phyloP scores from a whole-genome alignment of 2,113 vertebrate genomes.

The Sylvilagus bachmani region DNA sequence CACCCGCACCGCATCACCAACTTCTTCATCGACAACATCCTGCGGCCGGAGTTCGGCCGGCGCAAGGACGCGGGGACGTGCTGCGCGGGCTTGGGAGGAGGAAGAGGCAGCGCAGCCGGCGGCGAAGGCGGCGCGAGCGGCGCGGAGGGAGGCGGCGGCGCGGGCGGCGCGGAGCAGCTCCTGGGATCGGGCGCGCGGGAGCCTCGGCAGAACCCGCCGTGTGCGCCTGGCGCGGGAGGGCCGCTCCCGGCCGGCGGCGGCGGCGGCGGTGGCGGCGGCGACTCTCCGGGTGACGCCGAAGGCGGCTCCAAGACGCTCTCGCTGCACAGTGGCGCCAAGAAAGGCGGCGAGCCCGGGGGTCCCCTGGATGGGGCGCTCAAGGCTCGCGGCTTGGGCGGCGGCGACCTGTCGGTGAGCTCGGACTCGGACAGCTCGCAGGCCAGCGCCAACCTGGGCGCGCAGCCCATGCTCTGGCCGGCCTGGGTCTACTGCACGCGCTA shows the following conservation, averaged over 20 bases:
- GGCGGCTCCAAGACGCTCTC: constrained; percentile 91
- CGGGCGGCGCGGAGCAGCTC: constrained; percentile 81
- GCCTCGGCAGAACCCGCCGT: constrained; percentile 86
- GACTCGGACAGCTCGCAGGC: constrained; percentile 98
- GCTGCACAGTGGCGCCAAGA: constrained; percentile 89
- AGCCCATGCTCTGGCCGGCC: constrained; percentile 98
- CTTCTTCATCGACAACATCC: constrained; percentile 98
- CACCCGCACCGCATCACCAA: constrained; percentile 96
- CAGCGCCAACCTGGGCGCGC: constrained; percentile 89
- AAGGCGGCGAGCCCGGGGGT: constrained; percentile 87
- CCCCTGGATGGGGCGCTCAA: constrained; percentile 92
- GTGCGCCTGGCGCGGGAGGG: constrained; percentile 88
- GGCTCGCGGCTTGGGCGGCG: constrained; percentile 90
- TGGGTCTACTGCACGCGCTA: constrained; percentile 99
- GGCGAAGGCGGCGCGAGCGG: constrained; percentile 80
- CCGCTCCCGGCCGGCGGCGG: constrained; percentile 69
- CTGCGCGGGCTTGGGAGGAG: constrained; percentile 58
- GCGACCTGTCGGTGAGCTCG: constrained; percentile 96
- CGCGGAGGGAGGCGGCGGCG: constrained; percentile 70
- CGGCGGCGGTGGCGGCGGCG: constrained; percentile 52
- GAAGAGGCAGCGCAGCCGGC: constrained; percentile 89
- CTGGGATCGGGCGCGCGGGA: constrained; percentile 84
- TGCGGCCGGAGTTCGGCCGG: constrained; percentile 95
- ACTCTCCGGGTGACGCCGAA: constrained; percentile 86
- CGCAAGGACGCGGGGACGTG: constrained; percentile 91